These are phyloP conservation scores for Megastigmus dorsalis DNA, from an alignment of 2,888 invertebrate species.

Conservation along the genomic window DNA sequence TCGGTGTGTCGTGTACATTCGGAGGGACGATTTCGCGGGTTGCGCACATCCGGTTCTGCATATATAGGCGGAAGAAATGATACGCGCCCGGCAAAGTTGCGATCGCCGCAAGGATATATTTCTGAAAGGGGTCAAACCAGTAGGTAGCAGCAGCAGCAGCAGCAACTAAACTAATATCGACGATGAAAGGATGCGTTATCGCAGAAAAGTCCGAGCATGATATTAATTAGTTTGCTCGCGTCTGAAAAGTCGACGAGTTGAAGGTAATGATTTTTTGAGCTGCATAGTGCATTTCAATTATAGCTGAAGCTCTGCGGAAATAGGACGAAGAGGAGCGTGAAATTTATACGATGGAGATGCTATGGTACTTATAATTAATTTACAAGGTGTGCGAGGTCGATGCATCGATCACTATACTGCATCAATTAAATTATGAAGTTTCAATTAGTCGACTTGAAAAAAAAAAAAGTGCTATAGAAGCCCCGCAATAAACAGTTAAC, in stretches of 20 bases:
- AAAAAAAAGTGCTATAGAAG: too few relatives aligned
- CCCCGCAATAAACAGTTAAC: too few relatives aligned
- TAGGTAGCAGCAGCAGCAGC: not conserved
- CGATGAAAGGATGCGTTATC: not conserved
- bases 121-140: not conserved
- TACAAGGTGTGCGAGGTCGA: too few relatives aligned
- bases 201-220: not conserved
- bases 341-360: not conserved
- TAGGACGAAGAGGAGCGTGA: not conserved
- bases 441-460: too few relatives aligned
- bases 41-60: too few relatives aligned
- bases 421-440: too few relatives aligned
- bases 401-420: too few relatives aligned
- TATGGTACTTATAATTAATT: not conserved
- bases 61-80: not conserved
- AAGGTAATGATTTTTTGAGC: not conserved
- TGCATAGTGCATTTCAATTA: not conserved
- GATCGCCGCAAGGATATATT: not conserved
- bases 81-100: not conserved
- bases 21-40: too few relatives aligned
- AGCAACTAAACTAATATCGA: not conserved
- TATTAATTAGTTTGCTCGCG: conserved; percentile 23
- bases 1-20: too few relatives aligned
- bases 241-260: not conserved
- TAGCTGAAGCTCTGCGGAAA: not conserved